Evolutionary conservation across 1,140 invertebrate species (phyloP), one percentile per base, ranked within the genome.

Genomic region (Trichogramma pretiosum): DNA sequence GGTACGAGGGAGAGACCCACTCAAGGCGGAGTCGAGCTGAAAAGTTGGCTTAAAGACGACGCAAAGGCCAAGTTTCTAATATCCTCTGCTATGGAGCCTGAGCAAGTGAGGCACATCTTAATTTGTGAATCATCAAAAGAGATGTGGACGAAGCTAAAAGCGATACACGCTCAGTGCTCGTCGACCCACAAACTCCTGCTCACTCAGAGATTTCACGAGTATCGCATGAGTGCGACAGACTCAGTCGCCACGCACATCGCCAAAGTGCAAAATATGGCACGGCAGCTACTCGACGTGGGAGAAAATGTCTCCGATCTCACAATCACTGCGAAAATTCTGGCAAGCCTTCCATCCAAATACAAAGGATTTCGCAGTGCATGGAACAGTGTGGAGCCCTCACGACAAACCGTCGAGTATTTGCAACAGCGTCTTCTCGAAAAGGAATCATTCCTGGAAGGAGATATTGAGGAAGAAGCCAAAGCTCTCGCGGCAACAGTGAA

Each of bases 261-360:
- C 3, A 46, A 50, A 39, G 34, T 54, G 11, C n/a, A 50, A 16
- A 54, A 54, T 22, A 54, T 54, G 42, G 52, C 52, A 3, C 10
- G 24, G 1, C 44, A 54, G 26, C 34, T 50, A n/a, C n/a, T n/a
- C n/a, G n/a, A n/a, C n/a, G n/a, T n/a, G n/a, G n/a, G n/a, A n/a
- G n/a, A n/a, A n/a, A n/a, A n/a, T n/a, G n/a, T n/a, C n/a, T n/a
- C n/a, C n/a, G n/a, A n/a, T n/a, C n/a, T n/a, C n/a, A n/a, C n/a
- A n/a, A n/a, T n/a, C n/a, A n/a, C n/a, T n/a, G 36, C 22, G 11
- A 48, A 48, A 16, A 40, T 48, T 32, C 26, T 37, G 8, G 22
- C 23, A 18, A 28, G 37, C 16, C 21, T 48, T 4, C 24, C 36
- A 28, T 40, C 46, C 5, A 48, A 40, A 32, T 48, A 30, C 26